Evolutionary conservation across 2,888 invertebrate genomes (phyloP), one percentile per base, ranked within the genome.

Genomic region (Orthosia gothica): DNA sequence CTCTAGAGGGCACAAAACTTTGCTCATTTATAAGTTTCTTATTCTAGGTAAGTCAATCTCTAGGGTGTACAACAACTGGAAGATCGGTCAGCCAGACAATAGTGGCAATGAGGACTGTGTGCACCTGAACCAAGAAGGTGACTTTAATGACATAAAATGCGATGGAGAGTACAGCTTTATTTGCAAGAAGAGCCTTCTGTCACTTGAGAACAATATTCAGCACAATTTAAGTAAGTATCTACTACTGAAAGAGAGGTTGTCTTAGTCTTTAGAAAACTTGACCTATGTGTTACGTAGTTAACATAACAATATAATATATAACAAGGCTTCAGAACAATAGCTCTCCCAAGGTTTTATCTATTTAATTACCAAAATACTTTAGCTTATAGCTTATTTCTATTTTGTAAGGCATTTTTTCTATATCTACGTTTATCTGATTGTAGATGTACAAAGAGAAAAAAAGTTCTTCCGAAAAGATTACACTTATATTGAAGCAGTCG

Each of bases 161-260:
- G 76, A 81, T 2, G 81, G 76, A 12, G 88, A 80, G 13, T 89
- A 84, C 58, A 91, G 93, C 0, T 96, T 93, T 76, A 90, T 95
- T 7, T 96, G 95, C 87, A 95, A 94, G 86, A 96, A 94, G 76
- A 88, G 87, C 0, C 84, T 92, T 0, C 74, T 77, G 7, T 82
- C 89, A 0, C 63, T 95, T 4, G 84, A 93, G 12, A 59, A 49
- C 76, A 88, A 93, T 66, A 89, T 93, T 20, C 54, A 54, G 68
- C 93, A 94, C 0, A 89, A 93, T 86, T 70, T 68, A 69, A 90
- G 95, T 95, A 81, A 75, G 67, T 40, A 20, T 52, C 47, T 2
- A 50, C 58, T 4, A 23, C 12, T 32, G 5, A 49, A 16, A 45
- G 50, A n/a, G 16, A 40, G 40, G 40, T 9, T 40, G 16, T 49